Evolutionary conservation across 2,113 vertebrate species (phyloP), one percentile per base, ranked within the genome.

Genomic region (Echinops telfairi): DNA sequence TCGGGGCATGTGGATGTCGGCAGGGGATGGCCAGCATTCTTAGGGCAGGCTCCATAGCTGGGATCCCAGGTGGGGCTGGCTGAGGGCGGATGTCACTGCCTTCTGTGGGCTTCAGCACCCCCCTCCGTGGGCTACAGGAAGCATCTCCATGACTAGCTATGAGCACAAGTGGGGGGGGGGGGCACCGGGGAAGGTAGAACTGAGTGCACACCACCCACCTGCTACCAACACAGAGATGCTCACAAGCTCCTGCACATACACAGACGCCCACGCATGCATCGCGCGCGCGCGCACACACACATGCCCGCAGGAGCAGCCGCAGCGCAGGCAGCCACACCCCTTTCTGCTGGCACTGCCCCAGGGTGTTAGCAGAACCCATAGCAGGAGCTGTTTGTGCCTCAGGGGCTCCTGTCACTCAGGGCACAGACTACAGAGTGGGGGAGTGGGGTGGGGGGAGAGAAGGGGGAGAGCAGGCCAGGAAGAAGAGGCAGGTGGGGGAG

Each of bases 391-490:
- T 58, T 68, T 73, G 77, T 22, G 7, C 57, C 66, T 36, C 22
- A 15, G 36, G 58, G 93, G 57, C 14, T 84, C 60, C 83, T 95
- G 92, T 86, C 88, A 85, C 47, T 95, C 75, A 80, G 20, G 58
- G 71, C 82, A 78, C 38, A 83, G 75, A 90, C 43, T 60, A 29
- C 27, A 64, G 88, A n/a, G n/a, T n/a, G n/a, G n/a, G 43, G 43
- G 43, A 47, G 43, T 47, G 43, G 43, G 43, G 43, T 47, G 43
- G 43, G 43, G 43, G 43, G 10, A 47, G 43, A 5, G 43, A 29
- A 15, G 11, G 40, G 40, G 40, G 40, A 40, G 40, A 40, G 87
- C 15, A n/a, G 70, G 1, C 17, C n/a, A n/a, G 87, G 53, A 27
- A 64, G 78, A 87, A 68, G 40, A 60, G 29, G 58, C 25, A 14